Evolutionary conservation across 2,113 vertebrate genomes (phyloP).

Genomic region (Zapornia atra): DNA sequence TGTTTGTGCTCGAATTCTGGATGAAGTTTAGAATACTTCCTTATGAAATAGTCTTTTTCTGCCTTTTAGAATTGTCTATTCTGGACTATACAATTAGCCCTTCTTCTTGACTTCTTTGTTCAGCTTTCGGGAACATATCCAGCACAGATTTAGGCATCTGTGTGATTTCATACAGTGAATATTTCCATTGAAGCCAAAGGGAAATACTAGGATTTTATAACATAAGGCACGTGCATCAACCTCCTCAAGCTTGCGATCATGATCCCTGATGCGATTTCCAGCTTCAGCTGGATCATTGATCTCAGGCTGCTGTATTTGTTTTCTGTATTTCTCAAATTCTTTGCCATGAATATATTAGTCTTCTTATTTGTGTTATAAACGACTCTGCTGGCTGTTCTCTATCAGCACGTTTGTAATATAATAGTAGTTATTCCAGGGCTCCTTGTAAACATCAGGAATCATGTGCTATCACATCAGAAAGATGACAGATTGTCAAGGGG

Average conservation of each 20-base stretch:
- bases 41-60: neutral
- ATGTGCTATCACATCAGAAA: neutral
- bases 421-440: neutral
- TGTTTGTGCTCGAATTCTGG: neutral
- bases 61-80: neutral
- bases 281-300: neutral
- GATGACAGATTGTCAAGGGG: neutral
- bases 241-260: neutral
- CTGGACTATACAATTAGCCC: neutral
- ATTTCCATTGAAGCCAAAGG: neutral
- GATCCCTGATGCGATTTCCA: neutral
- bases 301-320: neutral
- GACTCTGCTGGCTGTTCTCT: neutral
- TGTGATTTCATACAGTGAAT: neutral
- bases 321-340: neutral
- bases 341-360: neutral
- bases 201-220: neutral
- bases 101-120: constrained; percentile 14
- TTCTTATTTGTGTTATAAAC: neutral
- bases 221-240: neutral
- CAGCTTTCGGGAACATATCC: constrained; percentile 1
- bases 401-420: neutral
- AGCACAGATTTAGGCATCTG: constrained; percentile 2
- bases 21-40: neutral
- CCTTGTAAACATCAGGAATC: neutral